Conservation (phyloP, 2,113 vertebrate genomes). For the Pseudorasbora parva region DNA sequence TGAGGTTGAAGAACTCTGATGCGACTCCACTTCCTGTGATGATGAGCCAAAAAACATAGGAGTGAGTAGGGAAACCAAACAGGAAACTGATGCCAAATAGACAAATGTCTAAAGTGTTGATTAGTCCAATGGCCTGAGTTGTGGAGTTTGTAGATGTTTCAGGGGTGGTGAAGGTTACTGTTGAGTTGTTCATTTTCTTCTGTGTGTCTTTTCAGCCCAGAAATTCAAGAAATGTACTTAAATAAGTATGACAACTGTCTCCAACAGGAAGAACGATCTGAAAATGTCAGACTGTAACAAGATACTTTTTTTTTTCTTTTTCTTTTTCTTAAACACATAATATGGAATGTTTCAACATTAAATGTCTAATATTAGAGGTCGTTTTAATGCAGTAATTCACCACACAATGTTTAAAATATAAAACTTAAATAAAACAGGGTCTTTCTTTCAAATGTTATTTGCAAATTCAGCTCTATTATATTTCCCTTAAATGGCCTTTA, state of each 20-base stretch:
- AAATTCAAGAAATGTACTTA: no score
- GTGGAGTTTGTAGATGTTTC: background rate
- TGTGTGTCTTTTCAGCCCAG: background rate
- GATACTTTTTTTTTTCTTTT: no score
- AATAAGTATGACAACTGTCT: background rate
- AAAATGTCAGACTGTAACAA: no score
- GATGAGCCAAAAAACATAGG: slow-evolving; percentile 1
- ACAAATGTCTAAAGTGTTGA: background rate
- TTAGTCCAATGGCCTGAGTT: background rate
- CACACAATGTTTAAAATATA: no score
- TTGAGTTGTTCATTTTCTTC: background rate
- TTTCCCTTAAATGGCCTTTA: no score
- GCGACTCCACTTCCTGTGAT: background rate
- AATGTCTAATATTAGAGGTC: no score
- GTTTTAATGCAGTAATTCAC: no score
- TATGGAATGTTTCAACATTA: no score
- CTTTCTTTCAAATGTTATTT: no score
- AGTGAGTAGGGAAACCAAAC: background rate
- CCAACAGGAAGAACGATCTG: background rate
- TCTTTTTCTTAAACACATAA: no score
- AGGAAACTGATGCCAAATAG: background rate
- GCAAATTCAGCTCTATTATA: no score
- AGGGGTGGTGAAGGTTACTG: background rate
- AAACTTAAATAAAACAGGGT: no score
- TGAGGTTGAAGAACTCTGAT: background rate